Evolutionary conservation across 2,888 invertebrate species (phyloP).

Genomic region (Nemapogon koenigi): DNA sequence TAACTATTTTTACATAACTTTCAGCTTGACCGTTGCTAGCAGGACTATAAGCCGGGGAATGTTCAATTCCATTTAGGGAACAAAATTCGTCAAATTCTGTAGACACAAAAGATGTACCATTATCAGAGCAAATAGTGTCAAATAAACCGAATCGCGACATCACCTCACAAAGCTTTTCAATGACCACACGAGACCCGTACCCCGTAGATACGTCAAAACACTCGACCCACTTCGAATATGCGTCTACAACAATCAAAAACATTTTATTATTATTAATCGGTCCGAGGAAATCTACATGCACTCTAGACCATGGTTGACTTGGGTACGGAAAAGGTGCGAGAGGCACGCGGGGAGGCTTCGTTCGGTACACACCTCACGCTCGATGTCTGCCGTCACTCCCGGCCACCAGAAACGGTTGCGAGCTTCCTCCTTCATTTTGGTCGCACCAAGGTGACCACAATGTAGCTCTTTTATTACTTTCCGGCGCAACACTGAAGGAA

Average conservation of each 20-base stretch:
- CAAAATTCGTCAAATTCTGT: constrained; percentile 10
- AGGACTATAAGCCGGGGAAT: too few relatives aligned
- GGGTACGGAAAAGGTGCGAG: too few relatives aligned
- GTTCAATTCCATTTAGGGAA: constrained; percentile 7
- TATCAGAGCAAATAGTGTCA: constrained; percentile 11
- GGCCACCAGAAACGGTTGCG: not conserved
- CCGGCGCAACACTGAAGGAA: too few relatives aligned
- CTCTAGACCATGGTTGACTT: constrained; percentile 3
- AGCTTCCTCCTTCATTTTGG: not conserved
- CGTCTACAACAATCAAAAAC: constrained; percentile 8
- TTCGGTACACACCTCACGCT: not conserved
- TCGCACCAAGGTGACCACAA: not conserved
- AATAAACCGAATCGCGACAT: constrained; percentile 12
- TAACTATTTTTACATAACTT: too few relatives aligned
- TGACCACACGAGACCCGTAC: too few relatives aligned
- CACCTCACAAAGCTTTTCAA: constrained; percentile 8
- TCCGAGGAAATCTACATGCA: constrained; percentile 5
- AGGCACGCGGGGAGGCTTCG: too few relatives aligned
- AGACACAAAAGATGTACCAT: constrained; percentile 11
- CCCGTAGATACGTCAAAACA: too few relatives aligned
- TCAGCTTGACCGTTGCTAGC: too few relatives aligned
- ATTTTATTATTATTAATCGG: constrained; percentile 4
- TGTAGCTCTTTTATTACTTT: not conserved
- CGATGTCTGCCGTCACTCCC: not conserved
- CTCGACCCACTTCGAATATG: too few relatives aligned